Conservation (phyloP, 2,113 vertebrate species). For the Sturnira hondurensis region DNA sequence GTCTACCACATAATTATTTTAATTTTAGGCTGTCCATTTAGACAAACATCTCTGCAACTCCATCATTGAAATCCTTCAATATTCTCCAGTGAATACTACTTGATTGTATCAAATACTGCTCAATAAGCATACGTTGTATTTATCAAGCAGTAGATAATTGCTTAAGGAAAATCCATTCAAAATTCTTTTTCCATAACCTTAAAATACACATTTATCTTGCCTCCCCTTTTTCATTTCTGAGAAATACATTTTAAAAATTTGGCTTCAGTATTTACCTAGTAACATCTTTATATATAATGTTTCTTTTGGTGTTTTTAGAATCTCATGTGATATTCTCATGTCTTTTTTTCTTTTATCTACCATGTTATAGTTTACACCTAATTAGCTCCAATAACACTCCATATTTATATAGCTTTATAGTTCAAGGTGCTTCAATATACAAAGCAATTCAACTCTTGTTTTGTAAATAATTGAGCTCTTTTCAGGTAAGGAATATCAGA, state of each 20-base stretch:
- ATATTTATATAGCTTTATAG: constrained; percentile 42
- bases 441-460: constrained; percentile 7
- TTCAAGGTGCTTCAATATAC: constrained; percentile 60
- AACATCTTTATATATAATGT: background rate
- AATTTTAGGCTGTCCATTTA: background rate
- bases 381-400: constrained; percentile 40
- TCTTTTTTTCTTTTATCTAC: background rate
- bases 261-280: background rate
- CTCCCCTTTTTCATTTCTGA: background rate
- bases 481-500: constrained; percentile 16
- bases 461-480: constrained; percentile 12
- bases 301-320: background rate
- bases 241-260: background rate
- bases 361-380: constrained; percentile 44
- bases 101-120: background rate
- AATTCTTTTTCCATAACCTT: background rate
- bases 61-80: background rate
- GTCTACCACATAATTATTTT: background rate
- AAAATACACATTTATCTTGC: background rate
- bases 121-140: background rate
- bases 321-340: background rate
- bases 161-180: background rate
- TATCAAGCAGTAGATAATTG: background rate
- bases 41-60: background rate
- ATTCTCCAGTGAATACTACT: background rate